Percentiles rank a stretch among this genome's conserved stretches.
Conservation (phyloP, 2,888 invertebrate genomes). For the Volucella bombylans region DNA sequence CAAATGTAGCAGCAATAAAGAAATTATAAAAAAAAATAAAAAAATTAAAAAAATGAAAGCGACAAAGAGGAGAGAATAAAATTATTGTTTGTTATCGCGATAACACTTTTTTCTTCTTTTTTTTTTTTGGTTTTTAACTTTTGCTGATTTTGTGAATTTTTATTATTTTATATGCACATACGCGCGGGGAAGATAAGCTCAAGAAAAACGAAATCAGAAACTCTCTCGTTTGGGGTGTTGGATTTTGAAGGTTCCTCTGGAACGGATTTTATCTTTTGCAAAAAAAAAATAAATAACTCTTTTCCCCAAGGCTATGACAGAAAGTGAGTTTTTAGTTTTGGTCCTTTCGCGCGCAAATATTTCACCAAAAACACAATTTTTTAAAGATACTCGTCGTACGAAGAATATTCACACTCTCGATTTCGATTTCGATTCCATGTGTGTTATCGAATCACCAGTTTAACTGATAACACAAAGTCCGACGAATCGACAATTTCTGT, state of each 20-base stretch:
- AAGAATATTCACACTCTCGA: conserved; percentile 41
- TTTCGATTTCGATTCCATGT: conserved; percentile 14
- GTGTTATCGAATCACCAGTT: conserved; percentile 61
- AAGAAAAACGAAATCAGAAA: neutral
- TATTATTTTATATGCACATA: conserved; percentile 31
- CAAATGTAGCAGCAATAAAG: neutral
- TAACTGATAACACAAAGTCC: conserved; percentile 47
- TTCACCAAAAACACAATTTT: conserved; percentile 11
- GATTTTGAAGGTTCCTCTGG: conserved; percentile 42
- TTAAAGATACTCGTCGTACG: conserved; percentile 22
- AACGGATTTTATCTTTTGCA: conserved; percentile 1
- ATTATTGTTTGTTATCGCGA: conserved; percentile 65
- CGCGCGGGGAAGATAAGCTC: conserved; percentile 51
- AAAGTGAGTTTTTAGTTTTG: conserved; percentile 1
- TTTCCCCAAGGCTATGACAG: neutral
- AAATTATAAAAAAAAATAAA: neutral
- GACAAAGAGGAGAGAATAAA: conserved; percentile 3
- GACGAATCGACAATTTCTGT: neutral
- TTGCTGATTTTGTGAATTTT: conserved; percentile 33
- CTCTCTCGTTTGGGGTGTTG: neutral
- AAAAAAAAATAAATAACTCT: conserved; percentile 8
- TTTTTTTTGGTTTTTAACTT: neutral
- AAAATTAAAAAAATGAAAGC: conserved; percentile 10
- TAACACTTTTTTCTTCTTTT: conserved; percentile 56
- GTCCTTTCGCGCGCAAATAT: conserved; percentile 67